These are phyloP conservation scores for Cistogaster globosa DNA, from an alignment of 2,888 invertebrate species.

Conservation along the genomic window DNA sequence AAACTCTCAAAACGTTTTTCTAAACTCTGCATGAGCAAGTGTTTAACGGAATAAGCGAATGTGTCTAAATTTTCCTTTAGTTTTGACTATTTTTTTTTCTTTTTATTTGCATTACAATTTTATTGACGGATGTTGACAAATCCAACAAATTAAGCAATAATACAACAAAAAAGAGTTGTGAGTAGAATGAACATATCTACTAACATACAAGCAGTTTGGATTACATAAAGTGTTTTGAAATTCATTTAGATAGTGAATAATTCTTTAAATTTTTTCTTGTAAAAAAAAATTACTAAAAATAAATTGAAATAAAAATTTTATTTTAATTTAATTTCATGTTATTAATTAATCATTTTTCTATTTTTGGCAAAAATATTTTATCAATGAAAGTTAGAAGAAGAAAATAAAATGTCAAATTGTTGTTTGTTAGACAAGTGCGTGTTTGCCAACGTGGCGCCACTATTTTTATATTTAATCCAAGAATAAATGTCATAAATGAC, in stretches of 20 bases:
- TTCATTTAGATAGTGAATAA: neutral
- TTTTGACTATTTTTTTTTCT: slow-evolving; percentile 25
- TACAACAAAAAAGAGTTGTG: slow-evolving; percentile 44
- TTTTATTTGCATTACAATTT: slow-evolving; percentile 41
- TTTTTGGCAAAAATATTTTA: neutral
- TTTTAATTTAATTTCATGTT: neutral
- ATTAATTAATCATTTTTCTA: neutral
- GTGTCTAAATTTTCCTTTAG: slow-evolving; percentile 9
- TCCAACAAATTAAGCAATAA: slow-evolving; percentile 8
- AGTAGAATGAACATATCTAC: slow-evolving; percentile 5
- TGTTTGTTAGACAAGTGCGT: slow-evolving; percentile 62
- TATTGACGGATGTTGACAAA: slow-evolving; percentile 69
- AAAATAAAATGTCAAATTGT: slow-evolving; percentile 35
- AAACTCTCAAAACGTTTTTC: neutral
- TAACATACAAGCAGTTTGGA: slow-evolving; percentile 9
- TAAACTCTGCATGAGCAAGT: slow-evolving; percentile 38
- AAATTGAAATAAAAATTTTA: neutral
- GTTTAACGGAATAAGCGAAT: neutral
- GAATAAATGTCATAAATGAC: slow-evolving; percentile 37
- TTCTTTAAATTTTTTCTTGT: neutral
- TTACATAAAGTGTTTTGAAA: slow-evolving; percentile 60
- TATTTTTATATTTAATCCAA: slow-evolving; percentile 39
- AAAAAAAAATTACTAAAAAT: neutral
- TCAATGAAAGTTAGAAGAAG: slow-evolving; percentile 12
- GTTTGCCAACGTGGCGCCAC: slow-evolving; percentile 68